Evolutionary conservation across 2,888 invertebrate genomes (phyloP), one percentile per base, ranked within the genome.

Genomic region (Melinaea menophilus): DNA sequence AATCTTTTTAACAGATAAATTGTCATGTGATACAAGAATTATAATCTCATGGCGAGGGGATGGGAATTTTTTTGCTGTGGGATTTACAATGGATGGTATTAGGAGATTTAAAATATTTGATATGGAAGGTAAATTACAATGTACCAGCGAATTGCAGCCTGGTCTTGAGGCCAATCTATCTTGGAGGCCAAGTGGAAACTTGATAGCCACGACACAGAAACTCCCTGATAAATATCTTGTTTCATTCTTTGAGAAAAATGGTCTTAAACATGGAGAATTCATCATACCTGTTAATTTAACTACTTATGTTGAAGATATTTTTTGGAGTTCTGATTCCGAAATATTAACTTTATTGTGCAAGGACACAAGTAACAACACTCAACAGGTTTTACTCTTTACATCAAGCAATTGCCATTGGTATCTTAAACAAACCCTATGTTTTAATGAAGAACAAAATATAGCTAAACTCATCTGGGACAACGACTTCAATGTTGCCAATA

Each of bases 361-460:
- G 69, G 85, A 91, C 66, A 71, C 69, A 51, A 75, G 77, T 47
- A 78, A 79, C 22, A 77, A 79, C 48, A 72, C 75, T 59, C 90
- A 91, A 61, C 82, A 80, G 54, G 71, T 96, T 46, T 91, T 95
- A 73, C 84, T 98, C 5, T 98, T 95, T 91, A 95, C 95, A 2
- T 92, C 93, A 55, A 93, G 93, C 56, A 98, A 98, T 86, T 97
- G 96, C 79, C 95, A 97, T 75, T 98, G 98, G 98, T 97, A 97
- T 81, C 84, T 95, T 35, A 98, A 98, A 80, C 95, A 97, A 74
- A 92, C 92, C 47, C 81, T 96, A 22, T 76, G 76, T 41, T 95
- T 95, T 72, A 76, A 80, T 2, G 69, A 70, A 61, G 75, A 85
- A 3, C 84, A 88, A 68, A 81, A 84, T 45, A 81, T 94, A 35